Percentiles rank a stretch among this genome's conserved stretches.
Conservation (phyloP, 92 coral and sea anemone species). For the Zoanthus sociatus region DNA sequence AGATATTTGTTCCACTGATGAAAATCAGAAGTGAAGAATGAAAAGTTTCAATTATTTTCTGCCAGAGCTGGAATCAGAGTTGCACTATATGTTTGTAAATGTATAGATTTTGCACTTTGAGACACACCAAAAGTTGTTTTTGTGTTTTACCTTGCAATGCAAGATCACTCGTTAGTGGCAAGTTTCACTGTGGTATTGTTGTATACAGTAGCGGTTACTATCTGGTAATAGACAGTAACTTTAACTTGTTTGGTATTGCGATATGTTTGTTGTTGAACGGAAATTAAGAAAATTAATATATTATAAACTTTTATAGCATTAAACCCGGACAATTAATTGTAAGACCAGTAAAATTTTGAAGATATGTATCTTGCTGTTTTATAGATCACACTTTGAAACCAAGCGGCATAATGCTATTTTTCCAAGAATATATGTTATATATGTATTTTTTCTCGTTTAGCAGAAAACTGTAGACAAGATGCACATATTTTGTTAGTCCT, state of each 20-base stretch:
- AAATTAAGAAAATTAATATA: background rate
- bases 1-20: background rate
- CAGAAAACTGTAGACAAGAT: background rate
- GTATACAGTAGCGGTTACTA: background rate
- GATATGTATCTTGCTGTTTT: background rate
- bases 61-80: background rate
- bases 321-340: too few species aligned
- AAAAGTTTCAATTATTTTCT: background rate
- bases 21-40: too few species aligned
- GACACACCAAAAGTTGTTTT: conserved; percentile 35
- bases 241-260: background rate
- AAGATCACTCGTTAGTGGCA: conserved; percentile 52
- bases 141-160: conserved; percentile 62
- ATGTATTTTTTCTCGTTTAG: background rate
- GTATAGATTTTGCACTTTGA: conserved; percentile 37
- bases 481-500: background rate
- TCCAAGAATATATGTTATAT: too few species aligned
- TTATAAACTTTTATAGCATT: too few species aligned
- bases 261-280: background rate
- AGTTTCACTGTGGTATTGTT: conserved; percentile 40
- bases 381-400: background rate
- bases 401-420: too few species aligned
- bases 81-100: conserved; percentile 16
- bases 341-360: too few species aligned
- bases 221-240: conserved; percentile 47